Base-by-base conservation (phyloP, 2,113 vertebrate genomes). In the Marcusenius ussheri region DNA sequence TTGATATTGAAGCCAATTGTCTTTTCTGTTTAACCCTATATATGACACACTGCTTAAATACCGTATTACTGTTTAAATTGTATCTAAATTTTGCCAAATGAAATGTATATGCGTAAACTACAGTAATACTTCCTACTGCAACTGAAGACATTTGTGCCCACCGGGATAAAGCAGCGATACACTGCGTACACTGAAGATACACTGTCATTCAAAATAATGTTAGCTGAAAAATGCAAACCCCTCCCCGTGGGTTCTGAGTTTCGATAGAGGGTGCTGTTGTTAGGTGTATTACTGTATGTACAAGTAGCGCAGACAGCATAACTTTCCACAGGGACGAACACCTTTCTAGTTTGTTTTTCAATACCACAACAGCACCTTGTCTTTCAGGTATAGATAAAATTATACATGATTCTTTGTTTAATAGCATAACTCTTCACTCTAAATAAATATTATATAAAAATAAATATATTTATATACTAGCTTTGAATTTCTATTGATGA, bases 181-280 rank as follows among this genome's bases (percentile, higher is more conserved):
- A 46, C 83, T 46, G 19, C 45, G 39, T 84, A n/a, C 21, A 10
- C 15, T 45, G 11, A 84, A 19, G 19, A 45, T 84, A 88, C 9
- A 11, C 13, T 62, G 10, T 5, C 19, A 70, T 70, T 70, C 27
- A 70, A 31, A 66, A 70, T 31, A 31, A 70, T 70, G n/a, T 70
- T 31, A 31, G n/a, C n/a, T 31, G 27, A 70, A 70, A 70, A 70
- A 70, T 27, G 62, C 62, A 66, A 27, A 27, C 58, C 45, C 62
- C 24, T 46, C 6, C 53, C 24, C 45, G 27, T 31, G 11, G 24
- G 58, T 19, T 24, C 15, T 66, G 24, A 5, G 27, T 70, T 74
- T 91, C 96, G 93, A 97, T 95, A 98, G 97, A 96, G 97, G 98
- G 98, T 96, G 96, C 95, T 97, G 95, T 93, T 93, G 96, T 92